Conservation (phyloP, 2,113 vertebrate genomes). For the Brachypteracias leptosomus region DNA sequence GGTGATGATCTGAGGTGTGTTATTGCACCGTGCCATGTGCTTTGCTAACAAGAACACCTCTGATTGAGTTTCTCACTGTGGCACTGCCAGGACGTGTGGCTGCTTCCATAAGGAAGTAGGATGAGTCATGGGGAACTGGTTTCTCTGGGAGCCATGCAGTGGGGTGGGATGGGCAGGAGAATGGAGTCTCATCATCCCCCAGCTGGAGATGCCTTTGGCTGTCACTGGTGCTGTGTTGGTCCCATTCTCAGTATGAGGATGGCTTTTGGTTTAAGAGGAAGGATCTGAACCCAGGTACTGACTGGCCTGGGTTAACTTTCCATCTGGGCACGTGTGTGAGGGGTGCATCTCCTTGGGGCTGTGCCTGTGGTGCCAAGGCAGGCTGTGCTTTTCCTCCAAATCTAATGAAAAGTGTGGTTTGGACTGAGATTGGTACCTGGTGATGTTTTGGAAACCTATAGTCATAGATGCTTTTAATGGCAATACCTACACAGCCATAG, state of each 20-base stretch:
- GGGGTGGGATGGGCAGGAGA: neutral
- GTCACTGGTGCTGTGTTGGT: neutral
- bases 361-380: neutral
- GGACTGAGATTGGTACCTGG: conserved; percentile 32
- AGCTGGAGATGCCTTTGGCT: neutral
- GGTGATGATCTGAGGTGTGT: neutral
- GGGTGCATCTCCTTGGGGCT: neutral
- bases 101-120: neutral
- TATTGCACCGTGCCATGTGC: accelerated
- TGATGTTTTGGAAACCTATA: conserved; percentile 51
- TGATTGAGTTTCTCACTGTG: accelerated
- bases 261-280: neutral
- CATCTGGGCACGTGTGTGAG: neutral
- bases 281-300: neutral
- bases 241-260: accelerated
- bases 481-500: conserved; percentile 47
- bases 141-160: accelerated
- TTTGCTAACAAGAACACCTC: neutral
- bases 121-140: accelerated
- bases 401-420: conserved; percentile 43
- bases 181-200: accelerated
- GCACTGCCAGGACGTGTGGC: accelerated
- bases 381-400: neutral
- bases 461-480: conserved; percentile 57
- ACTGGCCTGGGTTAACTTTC: accelerated